Evolutionary conservation across 92 coral and sea anemone species (phyloP), one percentile per base, ranked within the genome.

Genomic region (Isaurus tuberculatus): DNA sequence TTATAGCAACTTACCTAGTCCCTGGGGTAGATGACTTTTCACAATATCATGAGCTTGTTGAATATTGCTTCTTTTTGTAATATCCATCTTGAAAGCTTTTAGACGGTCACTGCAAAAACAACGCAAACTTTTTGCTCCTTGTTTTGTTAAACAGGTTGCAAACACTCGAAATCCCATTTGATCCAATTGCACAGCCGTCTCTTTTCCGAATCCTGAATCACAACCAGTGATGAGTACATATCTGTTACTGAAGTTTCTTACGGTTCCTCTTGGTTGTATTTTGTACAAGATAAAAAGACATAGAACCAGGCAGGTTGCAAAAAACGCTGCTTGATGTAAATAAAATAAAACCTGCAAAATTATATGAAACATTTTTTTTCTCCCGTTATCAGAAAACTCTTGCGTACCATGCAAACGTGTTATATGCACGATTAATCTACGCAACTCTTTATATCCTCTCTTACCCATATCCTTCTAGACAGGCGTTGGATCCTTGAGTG

Each of bases 181-280:
- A 44, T 72, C 79, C 40, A 72, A 40, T 16, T 58, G 79, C 20
- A 72, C 30, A 7, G 79, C 61, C 32, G 79, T 19, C 13, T 25
- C 60, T 72, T 37, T 72, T 37, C 79, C 79, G 28, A 72, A 72
- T 25, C 79, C 79, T 26, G 79, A 72, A 19, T 72, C 79, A 27
- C 79, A 72, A 11, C 79, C 79, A 5, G 79, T 72, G 57, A 72
- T 72, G 33, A 72, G 79, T 0, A 72, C 79, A 40, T 72, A 44
- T 16, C 19, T 72, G 20, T 72, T 72, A 34, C 28, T 34, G 22
- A 20, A 25, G 15, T 37, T 31, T 26, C 30, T 57, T 44, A 72
- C 14, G 17, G 40, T 44, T 0, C 61, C 28, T 44, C 61, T 40
- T 9, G 61, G 79, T 37, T 40, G 79, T 27, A 43, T n/a, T 15